Evolutionary conservation across 2,888 invertebrate species (phyloP).

Genomic region (Agrochola circellaris): DNA sequence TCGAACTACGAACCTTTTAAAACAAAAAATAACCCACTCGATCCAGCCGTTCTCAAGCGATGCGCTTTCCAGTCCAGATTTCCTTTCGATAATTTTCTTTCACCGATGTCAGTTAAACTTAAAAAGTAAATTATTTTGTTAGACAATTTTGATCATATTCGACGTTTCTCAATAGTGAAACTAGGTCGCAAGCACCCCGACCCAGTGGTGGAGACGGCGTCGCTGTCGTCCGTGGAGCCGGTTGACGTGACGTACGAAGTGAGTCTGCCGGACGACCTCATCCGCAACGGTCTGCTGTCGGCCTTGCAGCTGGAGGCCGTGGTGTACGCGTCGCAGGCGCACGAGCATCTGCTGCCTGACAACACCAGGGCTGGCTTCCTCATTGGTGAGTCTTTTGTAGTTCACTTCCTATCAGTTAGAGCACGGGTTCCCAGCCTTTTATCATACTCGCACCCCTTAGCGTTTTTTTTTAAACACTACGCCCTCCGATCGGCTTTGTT

Average conservation of each 20-base stretch:
- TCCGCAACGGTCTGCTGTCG: conserved; percentile 96
- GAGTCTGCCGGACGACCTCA: conserved; percentile 95
- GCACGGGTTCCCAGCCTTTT: neutral
- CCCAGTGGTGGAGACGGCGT: conserved; percentile 99
- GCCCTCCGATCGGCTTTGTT: neutral
- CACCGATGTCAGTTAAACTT: too few species aligned
- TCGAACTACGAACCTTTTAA: neutral
- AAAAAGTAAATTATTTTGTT: neutral
- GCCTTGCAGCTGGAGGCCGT: conserved; percentile 99
- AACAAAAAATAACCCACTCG: neutral
- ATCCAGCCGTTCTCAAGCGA: neutral
- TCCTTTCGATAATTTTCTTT: too few species aligned
- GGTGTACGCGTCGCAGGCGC: conserved; percentile 99
- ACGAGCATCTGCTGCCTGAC: conserved; percentile 97
- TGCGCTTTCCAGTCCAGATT: neutral
- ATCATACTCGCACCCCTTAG: too few species aligned
- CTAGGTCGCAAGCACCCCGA: conserved; percentile 99
- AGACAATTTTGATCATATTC: neutral
- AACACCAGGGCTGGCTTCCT: conserved; percentile 98
- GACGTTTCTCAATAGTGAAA: conserved; percentile 91
- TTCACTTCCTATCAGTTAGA: neutral
- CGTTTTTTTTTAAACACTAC: neutral
- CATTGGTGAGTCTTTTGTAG: conserved; percentile 91
- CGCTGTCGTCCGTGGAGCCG: conserved; percentile 98
- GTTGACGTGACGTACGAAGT: conserved; percentile 97